Evolutionary conservation across 2,888 invertebrate genomes (phyloP), one percentile per base, ranked within the genome.

Genomic region (Tenthredo amoena): DNA sequence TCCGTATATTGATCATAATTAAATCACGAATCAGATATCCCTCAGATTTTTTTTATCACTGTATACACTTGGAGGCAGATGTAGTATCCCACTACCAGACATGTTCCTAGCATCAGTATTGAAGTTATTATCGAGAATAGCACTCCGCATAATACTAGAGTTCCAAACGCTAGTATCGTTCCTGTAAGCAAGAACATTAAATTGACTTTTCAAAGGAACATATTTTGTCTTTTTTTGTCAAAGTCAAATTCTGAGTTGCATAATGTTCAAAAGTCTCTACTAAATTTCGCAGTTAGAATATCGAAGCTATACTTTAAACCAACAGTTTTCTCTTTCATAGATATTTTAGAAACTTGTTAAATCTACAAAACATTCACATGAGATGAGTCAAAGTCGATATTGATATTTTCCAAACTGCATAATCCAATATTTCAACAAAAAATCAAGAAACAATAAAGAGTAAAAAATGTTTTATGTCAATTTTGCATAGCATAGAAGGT

Each of bases 131-230:
- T 86, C 10, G 86, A 88, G 76, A 89, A 87, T 47, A 89, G 71
- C 40, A 87, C 74, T 37, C 88, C 88, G 40, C 87, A 85, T 43
- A 88, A 65, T 58, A 88, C 86, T 55, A 88, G 86, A 15, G 86
- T 85, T 62, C 88, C 87, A 81, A 89, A 87, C 84, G 87, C 85
- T 62, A 89, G 58, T 55, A 89, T 58, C 40, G 85, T 85, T 31
- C 87, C 89, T 89, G 85, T 82, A 87, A 88, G 37, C 76, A 50
- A 85, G 26, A 87, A 85, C n/a, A 50, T 47, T 65, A 71, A 55
- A 72, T 31, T n/a, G 26, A 68, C 18, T 47, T 21, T 40, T 37
- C 21, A 21, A 37, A 18, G 21, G 15, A 12, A 68, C 1, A 10
- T 31, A 31, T 72, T 15, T 4, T 40, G 6, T 37, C 72, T 37